phyloP scores from a whole-genome alignment of 2,113 vertebrate genomes.

The Malurus elegans region DNA sequence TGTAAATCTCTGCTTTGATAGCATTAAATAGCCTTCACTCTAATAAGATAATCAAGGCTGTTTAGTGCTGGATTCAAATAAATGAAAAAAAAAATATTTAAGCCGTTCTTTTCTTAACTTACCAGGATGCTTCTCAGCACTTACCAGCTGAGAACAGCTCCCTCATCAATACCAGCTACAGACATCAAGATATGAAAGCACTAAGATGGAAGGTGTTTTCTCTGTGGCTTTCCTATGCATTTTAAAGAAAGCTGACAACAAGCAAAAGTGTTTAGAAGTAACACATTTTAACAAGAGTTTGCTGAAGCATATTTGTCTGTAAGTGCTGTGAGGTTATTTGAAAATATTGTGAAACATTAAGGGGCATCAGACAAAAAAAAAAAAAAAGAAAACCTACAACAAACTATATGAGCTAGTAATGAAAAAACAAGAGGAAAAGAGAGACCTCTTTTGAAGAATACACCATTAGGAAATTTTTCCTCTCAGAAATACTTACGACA shows the following conservation, averaged over 20 bases:
- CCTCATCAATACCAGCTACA: not conserved
- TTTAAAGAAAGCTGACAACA: not conserved
- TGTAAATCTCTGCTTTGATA: not conserved
- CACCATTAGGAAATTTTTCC: not conserved
- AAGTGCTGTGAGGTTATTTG: not conserved
- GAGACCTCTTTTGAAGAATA: not conserved
- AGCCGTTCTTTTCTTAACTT: not conserved
- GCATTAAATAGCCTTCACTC: not conserved
- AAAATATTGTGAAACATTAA: not conserved
- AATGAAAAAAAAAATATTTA: not conserved
- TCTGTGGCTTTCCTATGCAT: not conserved
- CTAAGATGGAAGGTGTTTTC: not conserved
- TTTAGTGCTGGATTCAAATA: not conserved
- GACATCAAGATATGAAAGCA: not conserved
- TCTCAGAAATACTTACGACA: not conserved
- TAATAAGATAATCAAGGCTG: not conserved
- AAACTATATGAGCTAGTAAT: not conserved
- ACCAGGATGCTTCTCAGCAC: not conserved
- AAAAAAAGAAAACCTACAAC: not conserved
- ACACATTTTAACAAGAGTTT: constrained; percentile 20
- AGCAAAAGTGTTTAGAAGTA: not conserved
- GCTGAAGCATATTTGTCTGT: not conserved
- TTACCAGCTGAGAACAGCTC: not conserved
- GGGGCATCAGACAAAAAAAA: not conserved
- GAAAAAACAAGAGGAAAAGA: not conserved